Base-by-base conservation (phyloP, 2,113 vertebrate genomes). In the Malurus elegans region DNA sequence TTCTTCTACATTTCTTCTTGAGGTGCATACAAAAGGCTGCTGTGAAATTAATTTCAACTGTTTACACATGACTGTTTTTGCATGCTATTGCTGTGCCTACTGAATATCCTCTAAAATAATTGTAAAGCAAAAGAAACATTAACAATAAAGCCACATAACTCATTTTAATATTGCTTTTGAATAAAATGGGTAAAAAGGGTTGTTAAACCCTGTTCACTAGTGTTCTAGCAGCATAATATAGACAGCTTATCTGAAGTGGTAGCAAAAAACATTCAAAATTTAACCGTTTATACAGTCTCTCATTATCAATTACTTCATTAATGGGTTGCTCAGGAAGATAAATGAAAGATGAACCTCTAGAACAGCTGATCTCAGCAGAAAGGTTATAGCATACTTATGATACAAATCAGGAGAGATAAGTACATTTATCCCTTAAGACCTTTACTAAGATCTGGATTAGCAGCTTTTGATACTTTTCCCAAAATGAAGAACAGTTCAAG, bases 401-500 rank as follows among this genome's bases (percentile, higher is more conserved):
- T 40, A 90, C 36, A 88, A 93, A 79, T 67, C 64, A 75, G 51
- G 23, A 92, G 25, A 60, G 19, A 16, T 76, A 73, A 93, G 44
- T 42, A 72, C 14, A 57, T 90, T 86, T 80, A 92, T 92, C 82
- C 51, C 45, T 90, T 88, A 94, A 94, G 67, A 93, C 17, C 26
- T 69, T 86, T 86, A 73, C 28, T 73, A 90, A 95, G 60, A 67
- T 64, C 31, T 29, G 61, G 69, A 97, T 96, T 95, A 95, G 53
- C 11, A 78, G 44, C 34, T 80, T 92, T 89, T 81, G 76, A 81
- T 86, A 71, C 34, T 74, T 92, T 60, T 78, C 60, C 72, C 65
- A 50, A 74, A 83, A 89, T 0, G 3, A 86, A 88, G 60, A 40
- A 69, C 36, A 86, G 72, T 74, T 88, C 69, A 92, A 48, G 32